Conservation (phyloP, 1,140 invertebrate genomes). For the Marisa cornuarietis region DNA sequence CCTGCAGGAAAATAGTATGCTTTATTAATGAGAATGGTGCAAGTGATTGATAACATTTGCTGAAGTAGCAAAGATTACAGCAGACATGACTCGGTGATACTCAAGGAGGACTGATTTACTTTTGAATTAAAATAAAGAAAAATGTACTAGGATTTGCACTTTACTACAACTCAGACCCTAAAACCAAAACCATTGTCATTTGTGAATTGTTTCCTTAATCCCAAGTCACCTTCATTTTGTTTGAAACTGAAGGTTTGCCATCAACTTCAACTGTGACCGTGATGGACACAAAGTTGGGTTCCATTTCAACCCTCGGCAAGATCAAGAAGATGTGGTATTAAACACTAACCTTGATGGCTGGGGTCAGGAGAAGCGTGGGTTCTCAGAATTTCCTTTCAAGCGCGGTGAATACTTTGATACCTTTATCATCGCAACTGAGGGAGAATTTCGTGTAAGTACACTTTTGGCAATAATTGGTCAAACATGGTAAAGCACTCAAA, state of each 20-base stretch:
- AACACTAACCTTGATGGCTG: conserved; percentile 76
- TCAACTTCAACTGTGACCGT: conserved; percentile 49
- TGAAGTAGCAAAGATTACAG: no score
- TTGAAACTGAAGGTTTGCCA: conserved; percentile 39
- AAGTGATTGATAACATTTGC: no score
- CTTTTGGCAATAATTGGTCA: background rate
- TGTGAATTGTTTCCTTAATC: no score
- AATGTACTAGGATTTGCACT: no score
- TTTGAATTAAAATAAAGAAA: no score
- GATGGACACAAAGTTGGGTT: conserved; percentile 71
- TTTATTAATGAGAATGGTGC: no score
- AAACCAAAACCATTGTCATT: no score
- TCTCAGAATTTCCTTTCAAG: conserved; percentile 71
- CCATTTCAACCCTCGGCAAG: conserved; percentile 75
- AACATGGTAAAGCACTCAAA: background rate
- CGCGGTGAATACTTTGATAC: conserved; percentile 79
- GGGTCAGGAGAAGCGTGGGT: conserved; percentile 77
- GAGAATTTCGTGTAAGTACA: conserved; percentile 73
- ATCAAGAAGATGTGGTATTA: conserved; percentile 72
- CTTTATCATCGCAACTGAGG: conserved; percentile 76
- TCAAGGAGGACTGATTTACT: no score
- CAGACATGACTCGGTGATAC: no score
- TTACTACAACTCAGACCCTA: no score
- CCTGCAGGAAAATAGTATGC: no score
- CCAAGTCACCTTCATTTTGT: no score